phyloP scores from a whole-genome alignment of 2,797 vertebrate species.

The Silurus lanzhouensis region DNA sequence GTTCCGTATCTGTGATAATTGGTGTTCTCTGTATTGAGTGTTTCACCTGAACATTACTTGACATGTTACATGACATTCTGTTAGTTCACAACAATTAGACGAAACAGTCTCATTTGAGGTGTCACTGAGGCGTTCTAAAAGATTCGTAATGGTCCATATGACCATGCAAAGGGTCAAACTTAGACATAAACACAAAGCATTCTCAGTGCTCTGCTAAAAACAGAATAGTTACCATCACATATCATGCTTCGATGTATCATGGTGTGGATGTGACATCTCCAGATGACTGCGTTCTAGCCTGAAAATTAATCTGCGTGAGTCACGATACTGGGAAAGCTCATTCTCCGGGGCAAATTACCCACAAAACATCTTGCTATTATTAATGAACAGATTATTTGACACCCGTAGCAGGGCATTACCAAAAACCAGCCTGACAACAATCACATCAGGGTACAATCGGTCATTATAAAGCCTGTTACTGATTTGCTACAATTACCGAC shows the following conservation, averaged over 20 bases:
- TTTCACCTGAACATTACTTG: not conserved
- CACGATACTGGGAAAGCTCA: constrained; percentile 23
- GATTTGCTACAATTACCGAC: constrained; percentile 5
- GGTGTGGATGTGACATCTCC: constrained; percentile 18
- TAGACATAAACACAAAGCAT: not conserved
- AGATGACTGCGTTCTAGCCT: not conserved
- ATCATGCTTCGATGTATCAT: not conserved
- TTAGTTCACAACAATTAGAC: not conserved
- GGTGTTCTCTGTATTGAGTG: not conserved
- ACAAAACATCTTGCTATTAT: constrained; percentile 8
- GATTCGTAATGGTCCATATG: not conserved
- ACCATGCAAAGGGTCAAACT: not conserved
- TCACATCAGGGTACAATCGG: constrained; percentile 2
- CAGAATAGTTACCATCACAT: not conserved
- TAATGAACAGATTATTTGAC: not conserved
- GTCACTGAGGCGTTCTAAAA: not conserved
- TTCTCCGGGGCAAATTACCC: not conserved
- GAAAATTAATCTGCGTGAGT: constrained; percentile 34
- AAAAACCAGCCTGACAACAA: not conserved
- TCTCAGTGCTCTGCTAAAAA: not conserved
- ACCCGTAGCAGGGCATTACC: not conserved
- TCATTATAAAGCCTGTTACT: not conserved
- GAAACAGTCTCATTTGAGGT: not conserved
- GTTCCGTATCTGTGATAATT: not conserved
- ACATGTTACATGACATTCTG: not conserved